Evolutionary conservation across 2,888 invertebrate genomes (phyloP).

Genomic region (Chloroclysta siterata): DNA sequence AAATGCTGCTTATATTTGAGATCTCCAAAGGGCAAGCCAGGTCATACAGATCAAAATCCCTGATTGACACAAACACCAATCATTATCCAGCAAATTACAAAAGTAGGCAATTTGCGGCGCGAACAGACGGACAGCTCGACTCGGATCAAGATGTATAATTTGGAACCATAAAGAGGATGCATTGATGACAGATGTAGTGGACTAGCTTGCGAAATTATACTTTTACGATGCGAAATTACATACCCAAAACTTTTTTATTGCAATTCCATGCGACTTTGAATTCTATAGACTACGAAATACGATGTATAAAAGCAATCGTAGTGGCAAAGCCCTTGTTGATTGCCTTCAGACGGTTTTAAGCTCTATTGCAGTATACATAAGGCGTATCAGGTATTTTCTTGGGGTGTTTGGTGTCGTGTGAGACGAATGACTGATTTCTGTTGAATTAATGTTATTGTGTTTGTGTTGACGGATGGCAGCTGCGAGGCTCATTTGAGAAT

Average conservation of each 20-base stretch:
- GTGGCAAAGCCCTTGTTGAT: not conserved
- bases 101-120: constrained; percentile 29
- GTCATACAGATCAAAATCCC: constrained; percentile 25
- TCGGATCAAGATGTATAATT: constrained; percentile 53
- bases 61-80: constrained; percentile 39
- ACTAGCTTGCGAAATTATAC: constrained; percentile 47
- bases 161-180: constrained; percentile 58
- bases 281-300: not conserved
- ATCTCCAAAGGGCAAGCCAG: constrained; percentile 1
- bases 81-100: constrained; percentile 36
- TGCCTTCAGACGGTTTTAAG: not conserved
- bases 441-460: constrained; percentile 41
- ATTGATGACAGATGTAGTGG: constrained; percentile 57
- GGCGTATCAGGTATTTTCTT: not conserved
- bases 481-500: constrained; percentile 11
- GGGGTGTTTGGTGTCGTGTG: constrained; percentile 32
- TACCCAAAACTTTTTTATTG: constrained; percentile 17
- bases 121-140: constrained; percentile 17
- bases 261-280: not conserved
- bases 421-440: constrained; percentile 45
- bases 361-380: not conserved
- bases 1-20: too few species aligned
- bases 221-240: constrained; percentile 57
- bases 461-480: constrained; percentile 29
- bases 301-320: not conserved